Percentiles rank a stretch among this genome's conserved stretches.
Evolutionary conservation across 2,113 vertebrate species (phyloP).

Genomic region (Cochlearius cochlearius): DNA sequence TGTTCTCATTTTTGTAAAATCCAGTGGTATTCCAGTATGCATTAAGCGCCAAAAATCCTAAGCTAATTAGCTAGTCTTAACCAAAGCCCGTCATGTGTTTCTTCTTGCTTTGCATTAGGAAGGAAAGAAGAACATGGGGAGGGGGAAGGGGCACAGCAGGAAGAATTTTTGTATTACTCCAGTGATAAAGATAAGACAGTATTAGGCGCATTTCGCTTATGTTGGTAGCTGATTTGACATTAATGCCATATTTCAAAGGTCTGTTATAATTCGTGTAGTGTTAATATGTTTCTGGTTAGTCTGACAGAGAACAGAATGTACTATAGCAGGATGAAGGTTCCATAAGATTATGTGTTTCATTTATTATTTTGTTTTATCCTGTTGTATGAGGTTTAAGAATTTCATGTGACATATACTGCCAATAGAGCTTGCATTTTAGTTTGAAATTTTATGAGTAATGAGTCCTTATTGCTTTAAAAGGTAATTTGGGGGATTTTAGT

Average conservation of each 20-base stretch:
- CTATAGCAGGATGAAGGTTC: not conserved
- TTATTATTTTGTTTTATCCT: not conserved
- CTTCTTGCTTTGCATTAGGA: constrained; percentile 40
- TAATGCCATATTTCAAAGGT: not conserved
- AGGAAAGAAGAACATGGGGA: not conserved
- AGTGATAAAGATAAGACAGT: not conserved
- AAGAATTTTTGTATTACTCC: not conserved
- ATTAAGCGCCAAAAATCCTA: constrained; percentile 2
- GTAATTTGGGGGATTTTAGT: not conserved
- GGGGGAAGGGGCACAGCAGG: not conserved
- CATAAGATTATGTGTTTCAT: not conserved
- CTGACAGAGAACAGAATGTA: not conserved
- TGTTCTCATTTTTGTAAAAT: constrained; percentile 31
- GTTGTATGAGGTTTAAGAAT: not conserved
- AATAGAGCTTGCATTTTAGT: not conserved
- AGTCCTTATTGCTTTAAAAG: not conserved
- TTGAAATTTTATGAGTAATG: not conserved
- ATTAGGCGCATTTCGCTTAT: not conserved
- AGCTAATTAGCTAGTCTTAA: constrained; percentile 23
- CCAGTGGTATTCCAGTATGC: not conserved
- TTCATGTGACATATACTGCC: not conserved
- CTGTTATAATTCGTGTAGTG: not conserved
- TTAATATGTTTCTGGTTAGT: not conserved
- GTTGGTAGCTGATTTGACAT: not conserved
- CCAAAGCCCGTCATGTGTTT: constrained; percentile 49